These are phyloP conservation scores for Pristionchus exspectatus DNA, from an alignment of 2,888 invertebrate genomes.

Conservation along the genomic window DNA sequence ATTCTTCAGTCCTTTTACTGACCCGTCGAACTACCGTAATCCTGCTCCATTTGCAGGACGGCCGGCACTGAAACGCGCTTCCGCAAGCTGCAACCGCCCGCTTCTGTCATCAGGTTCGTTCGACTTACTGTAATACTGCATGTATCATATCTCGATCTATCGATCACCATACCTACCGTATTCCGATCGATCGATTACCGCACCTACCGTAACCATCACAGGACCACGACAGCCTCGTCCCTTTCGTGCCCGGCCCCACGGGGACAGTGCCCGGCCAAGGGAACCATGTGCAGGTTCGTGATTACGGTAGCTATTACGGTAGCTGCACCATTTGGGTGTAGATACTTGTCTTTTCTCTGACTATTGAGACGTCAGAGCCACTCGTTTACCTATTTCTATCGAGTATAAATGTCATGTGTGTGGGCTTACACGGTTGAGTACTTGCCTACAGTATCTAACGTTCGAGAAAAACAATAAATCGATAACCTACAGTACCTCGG, in stretches of 20 bases:
- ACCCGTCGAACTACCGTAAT: background rate
- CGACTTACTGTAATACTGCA: background rate
- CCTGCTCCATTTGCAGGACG: background rate
- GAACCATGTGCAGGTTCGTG: constrained; percentile 25
- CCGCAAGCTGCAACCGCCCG: constrained; percentile 37
- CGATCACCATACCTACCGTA: background rate
- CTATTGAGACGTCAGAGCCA: too few species aligned
- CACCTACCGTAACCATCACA: background rate
- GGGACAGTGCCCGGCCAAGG: constrained; percentile 14
- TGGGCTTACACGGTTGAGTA: too few species aligned
- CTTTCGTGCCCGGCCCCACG: background rate
- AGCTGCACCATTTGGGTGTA: too few species aligned
- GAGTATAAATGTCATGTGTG: too few species aligned
- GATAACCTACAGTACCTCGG: background rate
- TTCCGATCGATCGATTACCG: background rate
- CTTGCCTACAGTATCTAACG: too few species aligned
- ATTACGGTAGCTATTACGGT: background rate
- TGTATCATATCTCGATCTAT: background rate
- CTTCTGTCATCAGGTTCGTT: background rate
- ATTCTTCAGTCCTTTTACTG: background rate
- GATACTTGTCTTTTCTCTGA: too few species aligned
- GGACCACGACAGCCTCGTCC: background rate
- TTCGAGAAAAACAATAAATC: too few species aligned
- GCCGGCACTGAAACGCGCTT: constrained; percentile 27
- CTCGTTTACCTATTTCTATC: too few species aligned